Base-by-base conservation (phyloP, 2,113 vertebrate species). In the Neolamprologus devosi region DNA sequence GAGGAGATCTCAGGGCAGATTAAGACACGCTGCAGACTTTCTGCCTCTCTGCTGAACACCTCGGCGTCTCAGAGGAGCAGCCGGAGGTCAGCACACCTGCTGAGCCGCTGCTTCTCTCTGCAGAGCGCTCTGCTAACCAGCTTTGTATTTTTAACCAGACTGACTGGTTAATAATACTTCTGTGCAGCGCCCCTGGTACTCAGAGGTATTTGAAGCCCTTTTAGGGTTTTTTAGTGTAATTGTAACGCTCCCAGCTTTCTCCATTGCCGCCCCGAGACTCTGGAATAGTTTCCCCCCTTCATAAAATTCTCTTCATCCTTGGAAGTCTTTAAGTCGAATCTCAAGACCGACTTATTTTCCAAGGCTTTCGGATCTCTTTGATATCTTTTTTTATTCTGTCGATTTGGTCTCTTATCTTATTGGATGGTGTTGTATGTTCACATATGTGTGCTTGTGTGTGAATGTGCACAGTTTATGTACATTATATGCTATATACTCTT, bases 181-280 rank as follows among this genome's bases (percentile, higher is more conserved):
- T 51, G 17, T 51, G 49, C 17, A 9, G 49, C 8, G 49, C 49
- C 17, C 49, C 49, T 51, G 49, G 17, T n/a, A 5, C 49, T n/a
- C 19, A 2, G 49, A 51, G 4, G 55, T 58, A 14, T 14, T 8
- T 9, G 28, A 30, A 17, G 58, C 14, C 23, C 4, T 63, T 63
- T 33, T 9, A 51, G 17, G 4, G 2, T 9, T 33, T 60, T 30
- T 45, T 0, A 45, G 42, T 45, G 42, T 45, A 45, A 45, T 45
- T 45, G 42, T 45, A 7, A 16, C 0, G 1, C 13, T 45, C 6
- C 42, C 42, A 45, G 42, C 40, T 45, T 45, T 45, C 42, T 45
- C 42, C 13, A 45, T 45, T 45, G 0, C 1, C 13, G 1, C 42
- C 13, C 42, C 0, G 13, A 45, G 42, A 45, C 42, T 45, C 3